A percentile compares a stretch with the other conserved stretches of the same genome.
phyloP scores from a whole-genome alignment of 2,888 invertebrate genomes.

The Eledone cirrhosa region DNA sequence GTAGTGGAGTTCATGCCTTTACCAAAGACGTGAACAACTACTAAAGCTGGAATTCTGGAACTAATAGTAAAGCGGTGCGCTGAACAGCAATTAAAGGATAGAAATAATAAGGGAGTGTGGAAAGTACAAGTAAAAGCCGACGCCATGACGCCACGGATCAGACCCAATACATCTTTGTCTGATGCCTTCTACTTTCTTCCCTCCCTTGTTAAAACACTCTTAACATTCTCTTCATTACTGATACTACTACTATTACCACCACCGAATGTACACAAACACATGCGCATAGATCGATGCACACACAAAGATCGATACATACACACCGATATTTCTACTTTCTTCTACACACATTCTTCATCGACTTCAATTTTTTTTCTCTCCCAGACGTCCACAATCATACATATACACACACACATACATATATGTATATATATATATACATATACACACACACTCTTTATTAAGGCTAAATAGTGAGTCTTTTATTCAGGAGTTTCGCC shows the following conservation, averaged over 20 bases:
- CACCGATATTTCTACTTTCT: not conserved
- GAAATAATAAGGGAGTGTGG: too few relatives aligned
- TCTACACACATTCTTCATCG: not conserved
- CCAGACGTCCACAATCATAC: not conserved
- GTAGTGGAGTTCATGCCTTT: too few relatives aligned
- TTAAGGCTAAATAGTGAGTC: too few relatives aligned
- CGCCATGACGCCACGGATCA: conserved; percentile 23
- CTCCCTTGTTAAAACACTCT: not conserved
- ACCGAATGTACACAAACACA: not conserved
- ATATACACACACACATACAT: not conserved
- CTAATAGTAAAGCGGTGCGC: too few relatives aligned
- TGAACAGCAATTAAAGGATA: too few relatives aligned
- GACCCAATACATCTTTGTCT: conserved; percentile 22
- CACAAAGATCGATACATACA: not conserved
- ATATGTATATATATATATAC: not conserved
- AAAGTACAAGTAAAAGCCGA: not conserved
- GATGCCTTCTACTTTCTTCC: conserved; percentile 7
- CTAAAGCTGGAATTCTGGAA: too few relatives aligned
- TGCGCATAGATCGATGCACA: not conserved
- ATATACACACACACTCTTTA: not conserved
- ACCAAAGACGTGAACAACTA: too few relatives aligned
- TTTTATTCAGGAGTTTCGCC: too few relatives aligned
- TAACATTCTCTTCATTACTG: too few relatives aligned
- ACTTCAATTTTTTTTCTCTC: not conserved
- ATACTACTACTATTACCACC: not conserved